phyloP scores from a whole-genome alignment of 53 echinoderm and acorn worm species.

The Hippasteria phrygiana region DNA sequence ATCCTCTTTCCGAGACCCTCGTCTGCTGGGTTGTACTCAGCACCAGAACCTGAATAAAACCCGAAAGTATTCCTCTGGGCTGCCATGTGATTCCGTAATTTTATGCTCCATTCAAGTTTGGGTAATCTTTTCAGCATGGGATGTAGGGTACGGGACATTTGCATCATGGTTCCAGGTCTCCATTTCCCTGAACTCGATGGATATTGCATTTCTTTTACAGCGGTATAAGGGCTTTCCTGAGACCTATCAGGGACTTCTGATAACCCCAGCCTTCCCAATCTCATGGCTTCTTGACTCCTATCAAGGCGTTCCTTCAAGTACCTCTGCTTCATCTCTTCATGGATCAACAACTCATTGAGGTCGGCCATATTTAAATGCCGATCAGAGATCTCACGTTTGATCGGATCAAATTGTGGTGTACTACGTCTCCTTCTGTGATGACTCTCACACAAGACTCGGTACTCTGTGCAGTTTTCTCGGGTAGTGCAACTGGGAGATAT shows the following conservation, averaged over 20 bases:
- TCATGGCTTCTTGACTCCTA: not conserved
- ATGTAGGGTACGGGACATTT: too few relatives aligned
- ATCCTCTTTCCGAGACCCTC: not conserved
- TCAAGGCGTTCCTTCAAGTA: conserved; percentile 8
- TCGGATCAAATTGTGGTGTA: not conserved
- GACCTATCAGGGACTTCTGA: not conserved
- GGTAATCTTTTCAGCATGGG: too few relatives aligned
- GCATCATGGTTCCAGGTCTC: too few relatives aligned
- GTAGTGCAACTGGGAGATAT: conserved; percentile 56
- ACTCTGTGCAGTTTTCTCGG: conserved; percentile 34
- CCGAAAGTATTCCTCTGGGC: not conserved
- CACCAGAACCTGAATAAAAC: not conserved
- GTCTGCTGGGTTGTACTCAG: not conserved
- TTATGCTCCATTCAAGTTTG: too few relatives aligned
- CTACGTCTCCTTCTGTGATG: conserved; percentile 49
- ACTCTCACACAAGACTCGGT: conserved; percentile 3
- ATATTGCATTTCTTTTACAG: not conserved
- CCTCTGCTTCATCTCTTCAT: conserved; percentile 20
- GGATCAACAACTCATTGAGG: not conserved
- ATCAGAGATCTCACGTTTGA: not conserved
- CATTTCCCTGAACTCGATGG: too few relatives aligned
- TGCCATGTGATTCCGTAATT: too few relatives aligned
- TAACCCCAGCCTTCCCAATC: not conserved
- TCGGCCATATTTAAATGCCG: not conserved
- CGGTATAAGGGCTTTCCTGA: not conserved